Percentiles rank a stretch among this genome's conserved stretches.
These are phyloP conservation scores for Hesperia comma DNA, from an alignment of 2,888 invertebrate species.

Conservation along the genomic window DNA sequence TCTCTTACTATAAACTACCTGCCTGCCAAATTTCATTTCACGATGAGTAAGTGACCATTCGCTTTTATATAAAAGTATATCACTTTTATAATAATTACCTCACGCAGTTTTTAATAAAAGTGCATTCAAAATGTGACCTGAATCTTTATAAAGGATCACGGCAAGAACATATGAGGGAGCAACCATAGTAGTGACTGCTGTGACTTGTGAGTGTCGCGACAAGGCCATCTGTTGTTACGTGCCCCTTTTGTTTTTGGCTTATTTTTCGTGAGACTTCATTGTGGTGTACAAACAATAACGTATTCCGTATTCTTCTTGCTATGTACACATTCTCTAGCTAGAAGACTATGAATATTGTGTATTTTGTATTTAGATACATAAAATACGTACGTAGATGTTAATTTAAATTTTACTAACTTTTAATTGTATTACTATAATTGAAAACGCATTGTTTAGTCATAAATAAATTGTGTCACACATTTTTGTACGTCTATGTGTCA, in stretches of 20 bases:
- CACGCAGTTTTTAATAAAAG: background rate
- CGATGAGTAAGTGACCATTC: too few species aligned
- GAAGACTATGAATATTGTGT: background rate
- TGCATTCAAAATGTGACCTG: background rate
- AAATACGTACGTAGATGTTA: too few species aligned
- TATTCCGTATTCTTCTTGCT: background rate
- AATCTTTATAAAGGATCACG: background rate
- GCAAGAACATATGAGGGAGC: background rate
- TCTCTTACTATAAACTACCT: too few species aligned
- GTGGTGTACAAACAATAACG: slow-evolving; percentile 10
- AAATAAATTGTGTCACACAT: too few species aligned
- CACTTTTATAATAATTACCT: background rate
- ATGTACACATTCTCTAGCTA: background rate
- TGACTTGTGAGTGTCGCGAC: background rate
- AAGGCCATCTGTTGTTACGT: slow-evolving; percentile 4
- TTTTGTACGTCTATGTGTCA: too few species aligned
- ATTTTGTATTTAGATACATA: background rate
- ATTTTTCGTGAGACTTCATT: slow-evolving; percentile 15
- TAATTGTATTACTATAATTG: too few species aligned
- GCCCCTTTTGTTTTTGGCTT: slow-evolving; percentile 9
- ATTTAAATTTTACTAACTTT: too few species aligned
- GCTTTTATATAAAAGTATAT: too few species aligned
- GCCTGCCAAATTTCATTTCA: too few species aligned
- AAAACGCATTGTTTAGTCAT: too few species aligned
- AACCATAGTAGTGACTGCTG: too few species aligned